phyloP scores from a whole-genome alignment of 2,797 vertebrate genomes.

The Eulemur coronatus region DNA sequence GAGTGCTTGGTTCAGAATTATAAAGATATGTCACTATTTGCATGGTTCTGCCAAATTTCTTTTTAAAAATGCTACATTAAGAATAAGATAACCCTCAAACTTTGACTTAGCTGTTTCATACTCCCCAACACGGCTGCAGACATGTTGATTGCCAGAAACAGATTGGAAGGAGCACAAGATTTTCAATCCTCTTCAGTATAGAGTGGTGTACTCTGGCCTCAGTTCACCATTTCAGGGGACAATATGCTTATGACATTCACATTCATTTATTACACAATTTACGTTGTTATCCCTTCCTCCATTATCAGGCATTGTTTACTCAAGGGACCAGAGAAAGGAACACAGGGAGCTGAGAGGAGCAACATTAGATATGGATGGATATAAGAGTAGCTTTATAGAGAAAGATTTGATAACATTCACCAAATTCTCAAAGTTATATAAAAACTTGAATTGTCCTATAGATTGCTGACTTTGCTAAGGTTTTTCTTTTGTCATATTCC shows the following conservation, averaged over 20 bases:
- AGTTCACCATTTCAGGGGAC: background rate
- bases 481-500: background rate
- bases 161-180: background rate
- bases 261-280: background rate
- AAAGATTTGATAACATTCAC: background rate
- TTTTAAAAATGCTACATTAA: background rate
- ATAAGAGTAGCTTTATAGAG: background rate
- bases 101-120: background rate
- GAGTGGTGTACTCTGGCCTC: background rate
- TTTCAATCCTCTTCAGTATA: background rate
- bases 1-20: constrained; percentile 22
- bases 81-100: constrained; percentile 8
- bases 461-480: background rate
- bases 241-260: background rate
- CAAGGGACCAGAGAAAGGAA: background rate
- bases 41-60: background rate
- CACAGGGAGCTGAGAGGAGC: background rate
- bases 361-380: background rate
- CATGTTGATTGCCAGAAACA: background rate
- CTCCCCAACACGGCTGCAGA: background rate
- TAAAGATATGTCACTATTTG: background rate
- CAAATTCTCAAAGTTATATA: background rate
- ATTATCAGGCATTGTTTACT: background rate
- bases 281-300: background rate
- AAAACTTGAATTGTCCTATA: background rate